Conservation (phyloP, 2,797 vertebrate genomes). For the Eurystomus glaucurus region DNA sequence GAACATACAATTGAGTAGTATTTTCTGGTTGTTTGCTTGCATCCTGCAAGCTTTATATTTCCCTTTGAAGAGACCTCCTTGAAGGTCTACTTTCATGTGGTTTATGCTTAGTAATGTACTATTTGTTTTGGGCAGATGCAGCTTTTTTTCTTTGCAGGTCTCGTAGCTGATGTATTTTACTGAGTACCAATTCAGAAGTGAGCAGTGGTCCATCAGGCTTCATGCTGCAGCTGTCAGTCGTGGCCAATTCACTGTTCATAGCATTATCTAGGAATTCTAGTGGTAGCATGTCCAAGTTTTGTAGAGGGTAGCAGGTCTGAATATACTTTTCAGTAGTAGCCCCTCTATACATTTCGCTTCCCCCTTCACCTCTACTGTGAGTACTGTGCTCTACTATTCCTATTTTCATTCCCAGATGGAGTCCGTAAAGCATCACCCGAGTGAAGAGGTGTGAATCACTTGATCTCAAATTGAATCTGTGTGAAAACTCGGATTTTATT, state of each 20-base stretch:
- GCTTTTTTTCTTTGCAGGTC: background rate
- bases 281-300: background rate
- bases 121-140: background rate
- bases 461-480: accelerated
- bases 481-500: accelerated
- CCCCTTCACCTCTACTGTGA: accelerated
- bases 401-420: background rate
- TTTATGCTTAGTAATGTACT: background rate
- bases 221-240: background rate
- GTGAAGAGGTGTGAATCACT: background rate
- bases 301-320: background rate
- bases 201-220: background rate
- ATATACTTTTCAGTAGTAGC: background rate
- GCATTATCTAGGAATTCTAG: background rate
- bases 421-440: background rate
- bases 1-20: background rate
- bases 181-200: background rate
- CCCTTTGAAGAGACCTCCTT: background rate
- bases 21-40: background rate
- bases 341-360: accelerated
- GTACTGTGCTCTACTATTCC: accelerated
- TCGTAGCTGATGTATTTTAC: accelerated
- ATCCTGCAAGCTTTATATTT: background rate
- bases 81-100: accelerated
- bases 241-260: background rate